Percentiles rank a stretch among this genome's conserved stretches.
phyloP scores from a whole-genome alignment of 2,888 invertebrate genomes.

The Meteorus colon region DNA sequence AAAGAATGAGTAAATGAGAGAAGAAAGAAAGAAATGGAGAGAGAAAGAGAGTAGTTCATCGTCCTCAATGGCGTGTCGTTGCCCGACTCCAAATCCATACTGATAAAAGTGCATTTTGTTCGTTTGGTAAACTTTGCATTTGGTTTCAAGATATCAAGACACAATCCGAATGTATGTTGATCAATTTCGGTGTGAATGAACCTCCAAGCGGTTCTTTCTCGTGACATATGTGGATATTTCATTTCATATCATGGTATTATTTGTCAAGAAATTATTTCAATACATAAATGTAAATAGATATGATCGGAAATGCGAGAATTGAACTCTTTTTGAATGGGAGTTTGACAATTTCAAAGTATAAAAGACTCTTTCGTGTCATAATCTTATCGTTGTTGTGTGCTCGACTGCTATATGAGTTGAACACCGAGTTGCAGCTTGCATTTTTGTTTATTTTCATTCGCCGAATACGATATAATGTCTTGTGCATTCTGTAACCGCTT shows the following conservation, averaged over 20 bases:
- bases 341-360: slow-evolving; percentile 36
- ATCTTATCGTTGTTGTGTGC: slow-evolving; percentile 23
- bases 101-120: slow-evolving; percentile 64
- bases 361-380: slow-evolving; percentile 23
- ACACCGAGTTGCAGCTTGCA: slow-evolving; percentile 36
- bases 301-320: not conserved
- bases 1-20: slow-evolving; percentile 22
- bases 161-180: slow-evolving; percentile 22
- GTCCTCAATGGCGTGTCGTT: slow-evolving; percentile 52
- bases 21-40: not conserved
- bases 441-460: slow-evolving; percentile 36
- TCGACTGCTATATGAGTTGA: not conserved
- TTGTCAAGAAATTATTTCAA: slow-evolving; percentile 18
- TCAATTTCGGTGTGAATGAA: slow-evolving; percentile 37
- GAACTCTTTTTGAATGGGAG: not conserved
- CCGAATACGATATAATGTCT: slow-evolving; percentile 28
- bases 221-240: not conserved
- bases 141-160: slow-evolving; percentile 42
- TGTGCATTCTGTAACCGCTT: slow-evolving; percentile 44
- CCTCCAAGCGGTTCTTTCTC: slow-evolving; percentile 12
- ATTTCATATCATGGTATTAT: not conserved
- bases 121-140: slow-evolving; percentile 58
- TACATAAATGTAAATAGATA: not conserved
- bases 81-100: slow-evolving; percentile 54
- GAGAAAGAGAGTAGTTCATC: slow-evolving; percentile 54